Base-by-base conservation (phyloP, 2,113 vertebrate genomes). In the Sapajus apella region DNA sequence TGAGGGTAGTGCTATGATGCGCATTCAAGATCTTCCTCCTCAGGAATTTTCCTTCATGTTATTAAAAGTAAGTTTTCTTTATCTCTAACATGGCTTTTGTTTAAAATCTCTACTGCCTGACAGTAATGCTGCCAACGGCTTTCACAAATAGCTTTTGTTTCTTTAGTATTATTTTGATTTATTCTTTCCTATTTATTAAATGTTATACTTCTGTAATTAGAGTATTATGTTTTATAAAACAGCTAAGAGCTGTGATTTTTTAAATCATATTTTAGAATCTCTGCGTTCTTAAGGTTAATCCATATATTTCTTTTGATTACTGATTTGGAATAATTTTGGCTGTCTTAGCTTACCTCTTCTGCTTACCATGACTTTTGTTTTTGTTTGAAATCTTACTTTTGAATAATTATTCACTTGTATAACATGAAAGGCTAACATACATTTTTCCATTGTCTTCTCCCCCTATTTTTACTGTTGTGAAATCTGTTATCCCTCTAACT, bases 41-140 rank as follows among this genome's bases (percentile, higher is more conserved):
- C 3, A 12, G 7, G 2, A 95, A 40, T 8, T 91, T 2, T 77
- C 11, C 20, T 8, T 91, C 32, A 40, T 50, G 6, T 68, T 92
- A 80, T 79, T 87, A 76, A 81, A 87, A 94, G 21, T 37, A 55
- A 40, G 37, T 97, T 83, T 93, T 92, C 21, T 87, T 58, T 73
- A 16, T 40, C 12, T 68, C 72, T 70, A 50, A 66, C 0, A 10
- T 37, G 50, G 7, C 3, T 37, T 90, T 90, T 92, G 47, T 32
- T 73, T 90, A 66, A 95, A 64, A 72, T 61, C 35, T 85, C n/a
- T 66, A 20, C 20, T 76, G n/a, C 2, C 14, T 95, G n/a, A 56
- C 64, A 93, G 45, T 84, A 56, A 47, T 90, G 27, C 37, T 87
- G 43, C 10, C 56, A 5, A 0, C 27, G 32, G 12, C 61, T 64